phyloP scores from a whole-genome alignment of 2,797 vertebrate genomes.

The Sebastes glaucus region DNA sequence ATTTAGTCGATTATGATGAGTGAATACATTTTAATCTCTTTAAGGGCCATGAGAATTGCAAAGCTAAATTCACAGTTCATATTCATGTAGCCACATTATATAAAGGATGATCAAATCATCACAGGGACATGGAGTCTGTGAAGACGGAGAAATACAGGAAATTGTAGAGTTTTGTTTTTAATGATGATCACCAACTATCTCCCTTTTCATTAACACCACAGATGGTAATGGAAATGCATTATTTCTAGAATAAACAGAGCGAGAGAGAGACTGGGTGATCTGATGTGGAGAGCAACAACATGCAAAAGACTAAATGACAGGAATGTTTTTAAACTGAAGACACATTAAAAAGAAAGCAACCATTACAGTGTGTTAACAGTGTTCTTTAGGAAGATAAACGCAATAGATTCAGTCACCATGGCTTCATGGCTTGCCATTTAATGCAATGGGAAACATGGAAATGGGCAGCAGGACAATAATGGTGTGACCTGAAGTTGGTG shows the following conservation, averaged over 20 bases:
- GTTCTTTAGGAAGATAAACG: background rate
- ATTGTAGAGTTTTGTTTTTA: background rate
- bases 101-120: background rate
- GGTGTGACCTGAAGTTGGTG: background rate
- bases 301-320: background rate
- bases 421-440: background rate
- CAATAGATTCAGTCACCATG: background rate
- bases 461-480: background rate
- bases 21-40: background rate
- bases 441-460: background rate
- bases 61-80: background rate
- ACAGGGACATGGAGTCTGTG: background rate
- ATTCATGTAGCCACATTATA: background rate
- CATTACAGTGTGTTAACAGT: background rate
- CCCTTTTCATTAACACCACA: conserved; percentile 1
- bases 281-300: background rate
- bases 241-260: background rate
- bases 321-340: background rate
- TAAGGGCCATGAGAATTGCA: background rate
- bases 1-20: background rate
- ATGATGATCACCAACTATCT: background rate
- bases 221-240: background rate
- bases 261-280: background rate
- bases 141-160: background rate
- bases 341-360: background rate